Evolutionary conservation across 2,797 vertebrate genomes (phyloP).

Genomic region (Sebastes cheni): DNA sequence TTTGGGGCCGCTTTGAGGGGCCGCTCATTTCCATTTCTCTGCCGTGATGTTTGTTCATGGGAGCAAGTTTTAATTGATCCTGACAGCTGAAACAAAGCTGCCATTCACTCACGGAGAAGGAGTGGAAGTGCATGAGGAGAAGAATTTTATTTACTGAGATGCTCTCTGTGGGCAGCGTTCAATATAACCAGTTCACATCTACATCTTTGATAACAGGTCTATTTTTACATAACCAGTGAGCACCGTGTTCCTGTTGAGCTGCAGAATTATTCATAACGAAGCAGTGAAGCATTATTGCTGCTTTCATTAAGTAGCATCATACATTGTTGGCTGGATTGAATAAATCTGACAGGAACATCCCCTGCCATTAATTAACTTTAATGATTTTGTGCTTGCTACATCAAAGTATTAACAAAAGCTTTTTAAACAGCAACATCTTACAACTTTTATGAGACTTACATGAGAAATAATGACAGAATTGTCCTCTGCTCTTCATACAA

Average conservation of each 20-base stretch:
- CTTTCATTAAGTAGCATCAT: slow-evolving; percentile 24
- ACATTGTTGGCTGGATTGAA: slow-evolving; percentile 2
- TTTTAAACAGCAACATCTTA: not conserved
- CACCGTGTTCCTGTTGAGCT: slow-evolving; percentile 23
- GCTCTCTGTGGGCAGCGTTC: slow-evolving; percentile 50
- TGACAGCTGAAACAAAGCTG: slow-evolving; percentile 73
- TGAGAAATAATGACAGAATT: slow-evolving; percentile 5
- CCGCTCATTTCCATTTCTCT: slow-evolving; percentile 59
- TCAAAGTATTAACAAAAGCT: slow-evolving; percentile 18
- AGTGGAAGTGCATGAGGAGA: slow-evolving; percentile 28
- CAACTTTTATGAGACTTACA: slow-evolving; percentile 10
- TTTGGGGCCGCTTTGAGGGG: slow-evolving; percentile 45
- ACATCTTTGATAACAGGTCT: slow-evolving; percentile 34
- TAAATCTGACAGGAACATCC: slow-evolving; percentile 8
- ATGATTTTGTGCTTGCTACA: not conserved
- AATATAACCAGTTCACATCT: slow-evolving; percentile 52
- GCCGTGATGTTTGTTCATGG: slow-evolving; percentile 61
- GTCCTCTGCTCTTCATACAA: slow-evolving; percentile 2
- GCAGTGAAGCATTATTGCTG: slow-evolving; percentile 21
- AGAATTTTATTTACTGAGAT: slow-evolving; percentile 63
- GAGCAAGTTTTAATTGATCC: slow-evolving; percentile 64
- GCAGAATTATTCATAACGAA: slow-evolving; percentile 37
- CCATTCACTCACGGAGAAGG: slow-evolving; percentile 57
- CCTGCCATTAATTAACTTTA: slow-evolving; percentile 22
- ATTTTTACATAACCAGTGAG: slow-evolving; percentile 46